Evolutionary conservation across 2,113 vertebrate genomes (phyloP).

Genomic region (Ranitomeya imitator): DNA sequence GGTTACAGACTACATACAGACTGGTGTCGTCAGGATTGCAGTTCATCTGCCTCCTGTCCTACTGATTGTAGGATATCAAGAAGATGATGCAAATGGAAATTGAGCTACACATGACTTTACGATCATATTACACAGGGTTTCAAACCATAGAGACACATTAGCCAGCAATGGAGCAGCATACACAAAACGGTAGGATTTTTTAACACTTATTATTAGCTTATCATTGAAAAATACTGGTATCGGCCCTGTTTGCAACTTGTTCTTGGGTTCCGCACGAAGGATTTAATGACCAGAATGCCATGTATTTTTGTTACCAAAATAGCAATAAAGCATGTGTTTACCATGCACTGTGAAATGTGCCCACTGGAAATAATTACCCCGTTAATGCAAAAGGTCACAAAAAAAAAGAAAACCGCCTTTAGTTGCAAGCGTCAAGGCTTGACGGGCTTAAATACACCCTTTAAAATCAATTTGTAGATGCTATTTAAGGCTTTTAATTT

Average conservation of each 20-base stretch:
- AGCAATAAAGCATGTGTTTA: not conserved
- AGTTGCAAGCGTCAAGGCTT: not conserved
- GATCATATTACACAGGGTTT: too few relatives aligned
- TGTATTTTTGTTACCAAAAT: not conserved
- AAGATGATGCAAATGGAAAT: too few relatives aligned
- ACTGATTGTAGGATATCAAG: too few relatives aligned
- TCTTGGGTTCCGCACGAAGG: not conserved
- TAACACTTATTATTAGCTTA: too few relatives aligned
- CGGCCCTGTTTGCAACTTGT: not conserved
- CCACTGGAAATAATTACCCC: not conserved
- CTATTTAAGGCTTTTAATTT: slow-evolving; percentile 4
- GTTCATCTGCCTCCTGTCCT: too few relatives aligned
- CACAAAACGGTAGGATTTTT: too few relatives aligned
- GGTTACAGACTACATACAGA: too few relatives aligned
- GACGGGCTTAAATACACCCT: not conserved
- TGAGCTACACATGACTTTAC: too few relatives aligned
- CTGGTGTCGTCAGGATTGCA: too few relatives aligned
- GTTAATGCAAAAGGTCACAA: not conserved
- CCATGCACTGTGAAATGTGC: not conserved
- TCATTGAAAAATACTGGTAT: too few relatives aligned
- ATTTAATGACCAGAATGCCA: not conserved
- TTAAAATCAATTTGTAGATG: not conserved
- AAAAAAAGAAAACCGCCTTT: not conserved
- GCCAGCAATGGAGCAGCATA: too few relatives aligned
- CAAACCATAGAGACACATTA: too few relatives aligned